Percentiles rank a stretch among this genome's conserved stretches.
These are phyloP conservation scores for Tipula confusa DNA, from an alignment of 2,888 invertebrate genomes.

Conservation along the genomic window DNA sequence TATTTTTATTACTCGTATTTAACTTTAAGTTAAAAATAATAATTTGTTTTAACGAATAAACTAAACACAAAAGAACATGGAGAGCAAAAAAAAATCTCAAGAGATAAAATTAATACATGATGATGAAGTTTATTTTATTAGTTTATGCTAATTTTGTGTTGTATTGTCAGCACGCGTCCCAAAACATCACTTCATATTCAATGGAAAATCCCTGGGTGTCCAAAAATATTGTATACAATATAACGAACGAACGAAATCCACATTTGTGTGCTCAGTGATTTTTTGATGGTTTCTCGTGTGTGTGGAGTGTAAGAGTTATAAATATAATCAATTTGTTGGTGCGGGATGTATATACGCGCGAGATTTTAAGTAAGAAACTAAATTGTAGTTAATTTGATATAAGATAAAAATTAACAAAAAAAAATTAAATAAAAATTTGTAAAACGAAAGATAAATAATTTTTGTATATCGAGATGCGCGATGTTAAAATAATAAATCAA, in stretches of 20 bases:
- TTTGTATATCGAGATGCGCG: background rate
- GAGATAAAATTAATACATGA: constrained; percentile 20
- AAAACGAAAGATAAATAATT: background rate
- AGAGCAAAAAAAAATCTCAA: background rate
- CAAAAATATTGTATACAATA: background rate
- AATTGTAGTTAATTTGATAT: constrained; percentile 9
- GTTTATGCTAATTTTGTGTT: constrained; percentile 28
- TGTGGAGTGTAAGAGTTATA: constrained; percentile 12
- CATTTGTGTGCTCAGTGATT: background rate
- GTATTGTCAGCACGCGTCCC: constrained; percentile 29
- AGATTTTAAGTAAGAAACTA: background rate
- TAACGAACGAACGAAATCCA: background rate
- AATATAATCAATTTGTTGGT: background rate
- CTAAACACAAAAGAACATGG: constrained; percentile 14
- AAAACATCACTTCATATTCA: constrained; percentile 28
- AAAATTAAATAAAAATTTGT: background rate
- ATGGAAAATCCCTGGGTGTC: constrained; percentile 29
- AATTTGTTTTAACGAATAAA: background rate
- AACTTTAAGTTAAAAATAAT: background rate
- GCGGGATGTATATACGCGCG: background rate
- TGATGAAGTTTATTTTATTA: constrained; percentile 29
- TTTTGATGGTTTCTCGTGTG: background rate
- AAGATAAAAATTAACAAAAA: background rate
- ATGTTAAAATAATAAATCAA: constrained; percentile 20
- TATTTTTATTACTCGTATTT: background rate